phyloP scores from a whole-genome alignment of 2,797 vertebrate genomes.

The Ibycter americanus region DNA sequence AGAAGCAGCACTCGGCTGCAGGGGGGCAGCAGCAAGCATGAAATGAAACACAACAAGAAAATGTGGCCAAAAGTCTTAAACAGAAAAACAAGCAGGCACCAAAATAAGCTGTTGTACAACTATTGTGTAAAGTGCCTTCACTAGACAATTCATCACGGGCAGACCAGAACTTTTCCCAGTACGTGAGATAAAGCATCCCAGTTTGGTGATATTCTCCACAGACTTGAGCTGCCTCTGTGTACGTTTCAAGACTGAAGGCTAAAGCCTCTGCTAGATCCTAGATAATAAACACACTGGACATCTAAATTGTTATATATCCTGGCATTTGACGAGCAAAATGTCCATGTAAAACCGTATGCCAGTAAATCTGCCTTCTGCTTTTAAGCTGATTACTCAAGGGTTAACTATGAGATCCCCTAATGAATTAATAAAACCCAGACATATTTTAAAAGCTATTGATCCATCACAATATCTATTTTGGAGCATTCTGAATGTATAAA shows the following conservation, averaged over 20 bases:
- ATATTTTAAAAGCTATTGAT: constrained; percentile 25
- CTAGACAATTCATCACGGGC: not conserved
- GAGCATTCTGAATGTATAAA: not conserved
- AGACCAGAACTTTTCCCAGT: not conserved
- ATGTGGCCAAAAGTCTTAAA: not conserved
- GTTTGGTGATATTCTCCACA: not conserved
- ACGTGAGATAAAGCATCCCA: not conserved
- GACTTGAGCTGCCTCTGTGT: not conserved
- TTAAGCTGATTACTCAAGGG: constrained; percentile 61
- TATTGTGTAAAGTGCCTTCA: not conserved
- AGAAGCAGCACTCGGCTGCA: not conserved
- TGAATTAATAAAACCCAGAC: constrained; percentile 47
- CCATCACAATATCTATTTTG: not conserved
- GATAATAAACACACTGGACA: not conserved
- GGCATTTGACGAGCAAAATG: constrained; percentile 35
- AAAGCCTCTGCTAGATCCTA: not conserved
- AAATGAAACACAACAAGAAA: constrained; percentile 7
- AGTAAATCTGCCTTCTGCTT: constrained; percentile 62
- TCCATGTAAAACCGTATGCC: constrained; percentile 25
- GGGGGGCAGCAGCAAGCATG: not conserved
- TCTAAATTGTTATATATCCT: constrained; percentile 11
- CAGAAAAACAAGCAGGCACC: not conserved
- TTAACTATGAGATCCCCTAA: constrained; percentile 47
- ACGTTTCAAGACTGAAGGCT: not conserved
- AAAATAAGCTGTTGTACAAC: constrained; percentile 4